Evolutionary conservation across 2,113 vertebrate species (phyloP).

Genomic region (Psittacula cyanocephala): DNA sequence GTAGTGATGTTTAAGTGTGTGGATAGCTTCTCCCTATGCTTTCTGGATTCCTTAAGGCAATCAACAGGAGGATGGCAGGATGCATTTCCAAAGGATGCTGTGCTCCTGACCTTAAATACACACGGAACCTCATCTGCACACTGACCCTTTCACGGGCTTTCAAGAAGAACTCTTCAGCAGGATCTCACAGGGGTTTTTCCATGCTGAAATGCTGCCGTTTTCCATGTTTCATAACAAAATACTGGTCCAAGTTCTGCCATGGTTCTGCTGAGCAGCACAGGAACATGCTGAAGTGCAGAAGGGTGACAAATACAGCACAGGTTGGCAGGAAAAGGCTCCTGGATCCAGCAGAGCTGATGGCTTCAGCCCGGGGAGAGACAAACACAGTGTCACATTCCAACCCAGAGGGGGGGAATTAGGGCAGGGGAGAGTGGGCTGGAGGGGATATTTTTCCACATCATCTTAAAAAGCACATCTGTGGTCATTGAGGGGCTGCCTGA

Average conservation of each 20-base stretch:
- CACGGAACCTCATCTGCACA: accelerated
- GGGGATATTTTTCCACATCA: not conserved
- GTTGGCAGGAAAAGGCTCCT: not conserved
- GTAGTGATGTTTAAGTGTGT: accelerated
- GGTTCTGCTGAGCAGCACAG: not conserved
- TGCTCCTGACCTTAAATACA: accelerated
- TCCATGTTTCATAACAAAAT: not conserved
- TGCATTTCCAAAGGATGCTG: not conserved
- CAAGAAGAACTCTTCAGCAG: not conserved
- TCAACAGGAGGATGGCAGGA: not conserved
- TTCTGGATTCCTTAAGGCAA: not conserved
- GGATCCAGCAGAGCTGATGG: not conserved
- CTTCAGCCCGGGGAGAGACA: not conserved
- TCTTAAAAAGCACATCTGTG: not conserved
- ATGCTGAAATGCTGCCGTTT: not conserved
- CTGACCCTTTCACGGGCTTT: not conserved
- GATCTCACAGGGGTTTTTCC: not conserved
- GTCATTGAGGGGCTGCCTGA: not conserved
- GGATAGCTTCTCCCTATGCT: accelerated
- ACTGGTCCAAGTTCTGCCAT: accelerated
- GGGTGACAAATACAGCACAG: not conserved
- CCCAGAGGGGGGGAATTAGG: not conserved
- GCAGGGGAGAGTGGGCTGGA: not conserved
- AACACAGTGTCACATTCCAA: not conserved
- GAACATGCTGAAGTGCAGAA: not conserved